phyloP scores from a whole-genome alignment of 2,797 vertebrate genomes.

The Pachyuromys duprasi region DNA sequence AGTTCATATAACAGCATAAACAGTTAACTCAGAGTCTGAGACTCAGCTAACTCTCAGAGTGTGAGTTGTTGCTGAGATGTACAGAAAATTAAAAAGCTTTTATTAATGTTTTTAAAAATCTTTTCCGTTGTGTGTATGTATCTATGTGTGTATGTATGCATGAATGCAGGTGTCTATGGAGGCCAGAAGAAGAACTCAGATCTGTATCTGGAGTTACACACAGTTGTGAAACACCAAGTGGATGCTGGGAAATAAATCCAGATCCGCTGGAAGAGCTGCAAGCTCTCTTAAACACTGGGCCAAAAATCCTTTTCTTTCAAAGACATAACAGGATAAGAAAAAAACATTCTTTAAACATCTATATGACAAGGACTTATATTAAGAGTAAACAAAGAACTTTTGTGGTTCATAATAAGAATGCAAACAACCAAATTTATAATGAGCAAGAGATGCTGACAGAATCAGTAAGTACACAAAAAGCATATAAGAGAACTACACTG shows the following conservation, averaged over 20 bases:
- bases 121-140: neutral
- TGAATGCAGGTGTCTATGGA: neutral
- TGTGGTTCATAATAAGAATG: neutral
- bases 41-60: conserved; percentile 39
- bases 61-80: neutral
- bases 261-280: neutral
- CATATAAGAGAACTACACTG: neutral
- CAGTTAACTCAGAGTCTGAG: conserved; percentile 66
- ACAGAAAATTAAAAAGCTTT: neutral
- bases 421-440: conserved; percentile 39
- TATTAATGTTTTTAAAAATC: neutral
- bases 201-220: neutral
- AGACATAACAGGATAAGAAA: conserved; percentile 15
- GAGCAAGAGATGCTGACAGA: neutral
- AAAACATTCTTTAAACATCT: neutral
- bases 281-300: neutral
- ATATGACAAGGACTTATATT: conserved; percentile 15
- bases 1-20: conserved; percentile 66
- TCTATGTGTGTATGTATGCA: neutral
- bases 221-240: neutral
- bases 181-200: neutral
- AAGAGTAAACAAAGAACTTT: conserved; percentile 25
- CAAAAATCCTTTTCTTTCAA: conserved; percentile 15
- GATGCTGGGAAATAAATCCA: neutral
- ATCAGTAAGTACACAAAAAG: neutral